Evolutionary conservation across 1,140 invertebrate genomes (phyloP), one percentile per base, ranked within the genome.

Genomic region (Lepidotrigona ventralis): DNA sequence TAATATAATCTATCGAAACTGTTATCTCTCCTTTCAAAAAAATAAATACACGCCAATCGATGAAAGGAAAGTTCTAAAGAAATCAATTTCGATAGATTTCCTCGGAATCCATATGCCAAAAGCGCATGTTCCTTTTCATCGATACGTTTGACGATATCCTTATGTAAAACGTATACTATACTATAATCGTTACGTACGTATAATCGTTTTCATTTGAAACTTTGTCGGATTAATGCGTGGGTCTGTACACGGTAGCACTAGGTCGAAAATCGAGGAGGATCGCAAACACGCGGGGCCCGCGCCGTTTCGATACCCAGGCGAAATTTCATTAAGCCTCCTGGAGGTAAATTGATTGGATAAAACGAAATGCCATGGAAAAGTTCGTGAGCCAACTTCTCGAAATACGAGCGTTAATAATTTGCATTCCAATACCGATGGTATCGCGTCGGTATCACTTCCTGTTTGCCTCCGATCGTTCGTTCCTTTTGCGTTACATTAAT

Each of bases 321-420:
- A 79, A 80, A 88, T 88, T 88, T 88, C 86, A 88, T 88, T 88
- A 88, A 88, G 80, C 84, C 85, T 86, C 77, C 73, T 66, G 74
- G 56, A 79, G 77, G 77, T 86, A 81, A 85, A 88, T 88, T 80
- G 87, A 88, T 88, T 84, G 68, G 71, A 86, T 88, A 68, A 88
- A 88, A 86, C 81, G 80, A 73, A 88, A 88, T 85, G 73, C 81
- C 69, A 80, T 82, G 78, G 76, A 88, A 88, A 88, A 88, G 81
- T 88, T 88, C 73, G 77, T 21, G 76, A 66, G 69, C 66, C 81
- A 81, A 79, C 72, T 85, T 84, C 86, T 84, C 86, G 78, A 87
- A 88, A 87, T 87, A 85, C 76, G 73, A 81, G 78, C 85, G 85
- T 86, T 86, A 87, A 87, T 87, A 87, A 86, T 87, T 87, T 86